Base-by-base conservation (phyloP, 2,113 vertebrate genomes). In the Otis tarda region DNA sequence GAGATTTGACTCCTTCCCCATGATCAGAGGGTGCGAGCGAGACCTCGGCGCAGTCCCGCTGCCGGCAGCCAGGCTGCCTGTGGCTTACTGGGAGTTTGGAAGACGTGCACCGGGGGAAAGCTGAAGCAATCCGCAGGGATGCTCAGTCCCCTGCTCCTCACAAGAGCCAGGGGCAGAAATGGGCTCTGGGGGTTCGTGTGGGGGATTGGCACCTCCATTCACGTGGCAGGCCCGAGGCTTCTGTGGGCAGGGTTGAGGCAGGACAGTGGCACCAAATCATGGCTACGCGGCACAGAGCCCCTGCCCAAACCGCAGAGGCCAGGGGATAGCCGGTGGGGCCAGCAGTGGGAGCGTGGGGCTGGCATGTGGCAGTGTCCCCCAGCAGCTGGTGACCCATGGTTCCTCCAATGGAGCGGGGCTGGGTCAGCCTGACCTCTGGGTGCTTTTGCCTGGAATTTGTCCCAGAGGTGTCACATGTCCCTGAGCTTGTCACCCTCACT, bases 1-100 rank as follows among this genome's bases (percentile, higher is more conserved):
- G 0, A 55, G 73, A 12, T 76, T 16, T 47, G 59, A 31, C 27
- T 73, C 63, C 22, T 79, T 86, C 37, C 45, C 43, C 25, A 14
- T 49, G 67, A 14, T 31, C 24, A 28, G 61, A 71, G 57, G 37
- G 6, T 25, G 12, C 2, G 7, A 60, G 57, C 20, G 4, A 71
- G 24, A 33, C n/a, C 60, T 0, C 2, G 33, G 39, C 2, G 0
- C 24, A 41, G 31, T 22, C 30, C 49, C 1, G 0, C 21, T 27
- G 64, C 39, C 23, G 1, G 4, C 33, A 93, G 60, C 33, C 45
- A 28, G 77, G 43, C 69, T 85, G 65, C 33, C 75, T 52, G 76
- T 67, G 75, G 68, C 7, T 59, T 12, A 33, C 37, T n/a, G 27
- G 68, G 55, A 16, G 45, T 64, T 69, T n/a, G 1, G 1, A 35